These are phyloP conservation scores for Prunella fulvescens DNA, from an alignment of 2,113 vertebrate species.

Conservation along the genomic window DNA sequence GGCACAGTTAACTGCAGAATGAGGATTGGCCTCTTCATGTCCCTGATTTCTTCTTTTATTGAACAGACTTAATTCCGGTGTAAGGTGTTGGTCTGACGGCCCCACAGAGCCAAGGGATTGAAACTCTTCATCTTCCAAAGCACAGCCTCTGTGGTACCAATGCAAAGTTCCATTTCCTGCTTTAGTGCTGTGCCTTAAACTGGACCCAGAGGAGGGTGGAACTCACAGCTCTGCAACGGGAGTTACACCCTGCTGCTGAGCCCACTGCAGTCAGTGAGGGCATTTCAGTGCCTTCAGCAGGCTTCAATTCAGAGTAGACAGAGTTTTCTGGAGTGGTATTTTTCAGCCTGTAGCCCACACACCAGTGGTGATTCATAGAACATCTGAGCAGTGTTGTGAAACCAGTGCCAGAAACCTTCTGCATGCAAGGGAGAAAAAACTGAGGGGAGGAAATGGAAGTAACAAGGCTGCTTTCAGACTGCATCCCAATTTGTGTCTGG, in stretches of 20 bases:
- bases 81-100: neutral
- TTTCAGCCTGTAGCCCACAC: slow-evolving; percentile 12
- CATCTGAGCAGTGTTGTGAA: slow-evolving; percentile 30
- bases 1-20: neutral
- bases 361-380: slow-evolving; percentile 35
- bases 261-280: neutral
- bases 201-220: neutral
- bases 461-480: slow-evolving; percentile 6
- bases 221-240: neutral
- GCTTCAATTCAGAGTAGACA: neutral
- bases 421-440: neutral
- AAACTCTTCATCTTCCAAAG: neutral
- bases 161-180: neutral
- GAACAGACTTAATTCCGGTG: neutral
- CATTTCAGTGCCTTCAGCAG: neutral
- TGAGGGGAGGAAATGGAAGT: neutral
- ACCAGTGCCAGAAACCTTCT: slow-evolving; percentile 28
- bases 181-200: neutral
- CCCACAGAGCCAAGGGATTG: neutral
- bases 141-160: neutral
- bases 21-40: neutral
- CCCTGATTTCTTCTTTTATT: neutral
- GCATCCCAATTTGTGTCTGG: neutral
- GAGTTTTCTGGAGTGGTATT: neutral
- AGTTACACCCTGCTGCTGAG: neutral